Base-by-base conservation (phyloP, 1,140 invertebrate species). In the Drosophila pruinosa region DNA sequence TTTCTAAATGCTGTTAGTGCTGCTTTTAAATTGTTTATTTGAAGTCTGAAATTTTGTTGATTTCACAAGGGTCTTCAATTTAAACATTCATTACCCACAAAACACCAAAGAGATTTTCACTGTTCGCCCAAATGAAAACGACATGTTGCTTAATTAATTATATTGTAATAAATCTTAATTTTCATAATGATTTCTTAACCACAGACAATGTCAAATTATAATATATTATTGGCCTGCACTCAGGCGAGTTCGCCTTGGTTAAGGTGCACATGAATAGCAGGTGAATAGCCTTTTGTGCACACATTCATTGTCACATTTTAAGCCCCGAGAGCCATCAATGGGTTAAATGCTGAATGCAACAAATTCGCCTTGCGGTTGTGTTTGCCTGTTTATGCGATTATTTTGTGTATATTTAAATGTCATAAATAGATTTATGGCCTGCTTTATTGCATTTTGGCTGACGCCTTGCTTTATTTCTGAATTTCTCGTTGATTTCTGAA, bases 381-480 rank as follows among this genome's bases (percentile, higher is more conserved):
- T 24, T n/a, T 36, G 19, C 22, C 12, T 53, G 65, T 71, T 75
- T 72, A 79, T 69, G 63, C 57, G 59, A 75, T 76, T 75, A 58
- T 59, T 58, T 43, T 73, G 73, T 76, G 65, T 81, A 81, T 78
- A 82, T 88, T 86, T 75, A 81, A 86, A 88, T 82, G 81, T 88
- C 81, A 86, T 88, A 88, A 88, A 88, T 86, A 88, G 71, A 88
- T 88, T 86, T 75, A 82, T 64, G 57, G 73, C 64, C 64, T 65
- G 69, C 47, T 75, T 74, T 81, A 85, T 85, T 70, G 72, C 76
- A 85, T 64, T 59, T 67, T n/a, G 12, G 28, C 28, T 28, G 26
- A 54, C 36, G 75, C 69, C 34, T 14, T 31, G 15, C 57, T 24
- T 64, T 59, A 69, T 72, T 59, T 50, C 48, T 26, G 45, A 39